Percentiles rank a stretch among this genome's conserved stretches.
Evolutionary conservation across 2,113 vertebrate genomes (phyloP).

Genomic region (Xiphophorus maculatus): DNA sequence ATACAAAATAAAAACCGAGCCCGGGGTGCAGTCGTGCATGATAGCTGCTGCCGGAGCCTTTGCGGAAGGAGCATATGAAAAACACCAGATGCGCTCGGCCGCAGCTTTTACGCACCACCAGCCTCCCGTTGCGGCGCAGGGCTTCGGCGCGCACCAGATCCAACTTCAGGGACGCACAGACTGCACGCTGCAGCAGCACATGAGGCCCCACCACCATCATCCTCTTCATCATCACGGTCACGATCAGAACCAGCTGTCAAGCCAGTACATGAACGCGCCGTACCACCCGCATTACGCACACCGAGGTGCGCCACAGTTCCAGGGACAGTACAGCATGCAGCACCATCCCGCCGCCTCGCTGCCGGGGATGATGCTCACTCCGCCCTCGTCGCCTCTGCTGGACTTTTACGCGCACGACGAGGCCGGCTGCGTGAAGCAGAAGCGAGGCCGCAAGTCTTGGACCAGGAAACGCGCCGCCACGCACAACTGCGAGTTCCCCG

Average conservation of each 20-base stretch:
- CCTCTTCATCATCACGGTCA: conserved; percentile 40
- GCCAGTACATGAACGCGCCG: conserved; percentile 72
- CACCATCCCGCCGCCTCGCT: conserved; percentile 71
- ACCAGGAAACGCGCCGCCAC: conserved; percentile 89
- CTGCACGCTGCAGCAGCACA: conserved; percentile 70
- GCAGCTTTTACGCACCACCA: conserved; percentile 70
- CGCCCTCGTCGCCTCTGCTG: conserved; percentile 87
- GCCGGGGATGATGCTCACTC: conserved; percentile 86
- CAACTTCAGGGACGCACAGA: conserved; percentile 69
- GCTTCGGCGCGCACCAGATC: conserved; percentile 69
- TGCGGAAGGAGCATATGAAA: conserved; percentile 76
- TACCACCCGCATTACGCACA: conserved; percentile 80
- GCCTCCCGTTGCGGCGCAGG: conserved; percentile 29
- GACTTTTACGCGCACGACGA: conserved; percentile 86
- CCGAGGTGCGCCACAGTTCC: conserved; percentile 76
- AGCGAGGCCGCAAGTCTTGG: conserved; percentile 88
- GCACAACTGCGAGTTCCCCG: conserved; percentile 91
- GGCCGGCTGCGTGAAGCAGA: conserved; percentile 77
- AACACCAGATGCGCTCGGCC: conserved; percentile 56
- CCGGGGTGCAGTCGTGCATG: conserved; percentile 85
- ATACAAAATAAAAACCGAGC: conserved; percentile 88
- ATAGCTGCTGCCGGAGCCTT: conserved; percentile 74
- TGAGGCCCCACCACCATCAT: conserved; percentile 51
- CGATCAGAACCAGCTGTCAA: conserved; percentile 46
- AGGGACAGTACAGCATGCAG: conserved; percentile 82